phyloP scores from a whole-genome alignment of 2,797 vertebrate species.

The Glyptemys insculpta region DNA sequence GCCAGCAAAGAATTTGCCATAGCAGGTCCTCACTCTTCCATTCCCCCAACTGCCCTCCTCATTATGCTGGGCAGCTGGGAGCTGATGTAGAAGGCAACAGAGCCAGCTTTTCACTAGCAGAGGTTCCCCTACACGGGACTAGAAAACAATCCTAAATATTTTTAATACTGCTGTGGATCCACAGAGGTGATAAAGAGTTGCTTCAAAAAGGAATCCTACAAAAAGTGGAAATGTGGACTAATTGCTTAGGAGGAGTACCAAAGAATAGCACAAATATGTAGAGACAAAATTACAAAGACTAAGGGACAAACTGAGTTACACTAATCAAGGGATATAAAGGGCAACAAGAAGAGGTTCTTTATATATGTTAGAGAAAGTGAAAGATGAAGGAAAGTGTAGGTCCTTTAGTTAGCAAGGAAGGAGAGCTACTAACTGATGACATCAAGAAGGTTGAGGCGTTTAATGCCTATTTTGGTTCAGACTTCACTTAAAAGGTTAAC shows the following conservation, averaged over 20 bases:
- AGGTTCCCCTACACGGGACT: neutral
- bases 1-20: neutral
- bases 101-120: neutral
- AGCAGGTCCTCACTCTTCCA: neutral
- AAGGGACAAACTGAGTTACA: neutral
- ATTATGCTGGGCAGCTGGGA: neutral
- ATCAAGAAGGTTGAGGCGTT: neutral
- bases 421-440: neutral
- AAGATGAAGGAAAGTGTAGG: neutral
- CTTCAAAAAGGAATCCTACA: too few species aligned
- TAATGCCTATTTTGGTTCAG: neutral
- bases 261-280: neutral
- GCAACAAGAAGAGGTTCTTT: neutral
- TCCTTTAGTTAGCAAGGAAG: neutral
- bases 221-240: too few species aligned
- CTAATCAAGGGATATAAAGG: neutral
- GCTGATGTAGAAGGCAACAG: neutral
- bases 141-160: too few species aligned
- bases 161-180: too few species aligned
- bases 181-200: too few species aligned
- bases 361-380: neutral
- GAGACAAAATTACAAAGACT: neutral
- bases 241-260: too few species aligned
- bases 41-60: neutral
- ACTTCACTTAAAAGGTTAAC: neutral